Percentiles rank a stretch among this genome's conserved stretches.
phyloP scores from a whole-genome alignment of 2,888 invertebrate species.

The Adineta ricciae region DNA sequence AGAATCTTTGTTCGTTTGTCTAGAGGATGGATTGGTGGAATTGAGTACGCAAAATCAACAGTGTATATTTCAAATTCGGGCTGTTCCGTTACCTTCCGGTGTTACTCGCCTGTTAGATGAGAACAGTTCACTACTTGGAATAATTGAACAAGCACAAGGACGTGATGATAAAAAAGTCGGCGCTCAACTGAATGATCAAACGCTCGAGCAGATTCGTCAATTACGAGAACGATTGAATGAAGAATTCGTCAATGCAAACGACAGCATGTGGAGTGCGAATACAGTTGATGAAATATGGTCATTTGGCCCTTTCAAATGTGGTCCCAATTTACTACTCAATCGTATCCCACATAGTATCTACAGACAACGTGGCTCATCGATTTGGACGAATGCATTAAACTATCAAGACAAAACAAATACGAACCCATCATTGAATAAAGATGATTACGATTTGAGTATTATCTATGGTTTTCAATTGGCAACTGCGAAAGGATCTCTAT shows the following conservation, averaged over 20 bases:
- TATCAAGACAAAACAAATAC: background rate
- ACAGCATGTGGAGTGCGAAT: slow-evolving; percentile 41
- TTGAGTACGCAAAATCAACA: slow-evolving; percentile 64
- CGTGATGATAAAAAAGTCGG: background rate
- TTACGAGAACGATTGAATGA: slow-evolving; percentile 56
- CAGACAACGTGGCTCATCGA: background rate
- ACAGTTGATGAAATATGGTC: slow-evolving; percentile 64
- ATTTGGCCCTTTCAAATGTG: slow-evolving; percentile 76
- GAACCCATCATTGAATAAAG: background rate
- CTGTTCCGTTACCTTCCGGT: slow-evolving; percentile 64
- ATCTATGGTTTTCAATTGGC: slow-evolving; percentile 57
- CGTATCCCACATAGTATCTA: slow-evolving; percentile 41
- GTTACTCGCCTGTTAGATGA: slow-evolving; percentile 64
- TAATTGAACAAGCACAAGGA: background rate
- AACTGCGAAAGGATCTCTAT: slow-evolving; percentile 77
- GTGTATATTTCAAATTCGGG: slow-evolving; percentile 64
- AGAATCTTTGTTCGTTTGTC: background rate
- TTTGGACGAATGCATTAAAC: background rate
- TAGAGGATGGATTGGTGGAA: slow-evolving; percentile 40
- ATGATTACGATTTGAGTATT: slow-evolving; percentile 36
- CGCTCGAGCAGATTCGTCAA: slow-evolving; percentile 42
- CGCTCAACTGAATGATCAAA: slow-evolving; percentile 36
- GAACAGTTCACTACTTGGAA: slow-evolving; percentile 50
- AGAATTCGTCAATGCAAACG: slow-evolving; percentile 58
- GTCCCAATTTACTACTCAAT: slow-evolving; percentile 79